Evolutionary conservation across 2,888 invertebrate species (phyloP), one percentile per base, ranked within the genome.

Genomic region (Ennomos fuscantarius): DNA sequence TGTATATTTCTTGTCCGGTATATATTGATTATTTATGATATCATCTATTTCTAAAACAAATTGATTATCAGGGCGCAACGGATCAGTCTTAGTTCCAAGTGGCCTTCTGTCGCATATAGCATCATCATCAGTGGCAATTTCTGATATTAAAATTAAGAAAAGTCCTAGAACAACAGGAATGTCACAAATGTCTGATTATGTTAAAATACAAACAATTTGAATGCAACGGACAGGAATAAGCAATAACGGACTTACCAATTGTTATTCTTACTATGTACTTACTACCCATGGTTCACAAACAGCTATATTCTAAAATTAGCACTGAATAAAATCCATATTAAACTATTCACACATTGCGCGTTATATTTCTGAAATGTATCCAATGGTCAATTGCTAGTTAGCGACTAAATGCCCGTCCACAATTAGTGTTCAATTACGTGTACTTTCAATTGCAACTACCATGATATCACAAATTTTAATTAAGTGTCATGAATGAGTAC

Each of bases 11-110:
- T 35, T 49, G 49, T 71, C 73, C 69, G 90, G 86, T 47, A 76
- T 82, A 56, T 91, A 91, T 40, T 70, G 66, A 10, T 72, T 66
- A 0, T 76, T 76, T 10, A 82, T 82, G 50, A 87, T 82, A 24
- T 73, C 79, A 1, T 77, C 74, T 11, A 92, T 82, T 35, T 88
- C 86, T 15, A 92, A 71, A 12, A 78, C 70, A 52, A 88, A 92
- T 11, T 85, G 74, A 62, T 87, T 84, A 60, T 92, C 90, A 0
- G 91, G 86, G 0, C 86, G 84, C 6, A 92, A 61, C 0, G 91
- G 76, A 0, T 76, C 79, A 0, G 84, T 83, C 46, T 78, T 82
- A 0, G 83, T 81, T 1, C 82, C 84, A 8, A 89, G 67, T 0
- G 90, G 89, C 8, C 81, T 74, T 2, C 82, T 78, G 48, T 88